phyloP scores from a whole-genome alignment of 1,140 invertebrate genomes.

The Tribolium castaneum region DNA sequence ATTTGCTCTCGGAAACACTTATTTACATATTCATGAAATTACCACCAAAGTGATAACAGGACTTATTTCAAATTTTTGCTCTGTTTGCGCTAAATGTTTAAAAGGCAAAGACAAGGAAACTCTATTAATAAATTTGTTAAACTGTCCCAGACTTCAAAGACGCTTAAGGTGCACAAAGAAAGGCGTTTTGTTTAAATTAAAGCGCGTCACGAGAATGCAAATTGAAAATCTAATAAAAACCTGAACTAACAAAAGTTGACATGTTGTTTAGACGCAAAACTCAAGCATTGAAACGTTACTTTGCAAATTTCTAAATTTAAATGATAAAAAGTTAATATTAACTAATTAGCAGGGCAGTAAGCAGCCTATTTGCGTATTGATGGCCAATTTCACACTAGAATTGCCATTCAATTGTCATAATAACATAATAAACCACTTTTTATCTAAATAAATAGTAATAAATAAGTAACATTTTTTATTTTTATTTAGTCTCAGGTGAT shows the following conservation, averaged over 20 bases:
- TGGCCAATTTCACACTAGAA: background rate
- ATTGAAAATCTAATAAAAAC: background rate
- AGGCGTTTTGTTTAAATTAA: background rate
- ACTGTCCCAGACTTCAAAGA: background rate
- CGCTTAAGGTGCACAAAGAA: background rate
- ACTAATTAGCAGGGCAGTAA: background rate
- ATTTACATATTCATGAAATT: conserved; percentile 29
- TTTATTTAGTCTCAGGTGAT: background rate
- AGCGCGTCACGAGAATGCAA: background rate
- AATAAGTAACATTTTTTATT: background rate
- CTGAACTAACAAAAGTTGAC: background rate
- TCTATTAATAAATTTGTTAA: background rate
- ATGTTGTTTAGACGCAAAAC: no score
- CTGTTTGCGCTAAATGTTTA: background rate
- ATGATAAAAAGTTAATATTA: background rate
- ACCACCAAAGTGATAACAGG: background rate
- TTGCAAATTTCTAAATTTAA: background rate
- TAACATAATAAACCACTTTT: background rate
- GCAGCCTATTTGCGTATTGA: background rate
- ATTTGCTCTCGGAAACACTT: background rate
- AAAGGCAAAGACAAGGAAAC: background rate
- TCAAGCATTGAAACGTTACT: no score
- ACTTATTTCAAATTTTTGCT: background rate
- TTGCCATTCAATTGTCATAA: background rate
- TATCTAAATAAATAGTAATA: background rate